Percentiles rank a stretch among this genome's conserved stretches.
phyloP scores from a whole-genome alignment of 2,888 invertebrate genomes.

The Bhutanitis thaidina region DNA sequence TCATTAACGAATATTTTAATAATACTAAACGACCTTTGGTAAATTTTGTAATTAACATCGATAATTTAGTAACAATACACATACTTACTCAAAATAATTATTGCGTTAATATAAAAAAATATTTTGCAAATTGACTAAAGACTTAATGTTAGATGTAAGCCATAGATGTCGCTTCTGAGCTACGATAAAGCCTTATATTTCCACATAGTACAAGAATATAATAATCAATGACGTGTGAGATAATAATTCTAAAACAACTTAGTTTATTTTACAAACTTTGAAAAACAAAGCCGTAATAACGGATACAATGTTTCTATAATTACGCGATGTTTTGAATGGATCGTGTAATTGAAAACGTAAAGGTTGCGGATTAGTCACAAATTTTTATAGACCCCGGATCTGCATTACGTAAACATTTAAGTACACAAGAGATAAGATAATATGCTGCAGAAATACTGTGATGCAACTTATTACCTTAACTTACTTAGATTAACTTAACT shows the following conservation, averaged over 20 bases:
- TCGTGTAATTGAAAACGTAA: constrained; percentile 17
- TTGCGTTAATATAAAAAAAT: not conserved
- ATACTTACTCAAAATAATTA: too few species aligned
- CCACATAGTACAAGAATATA: not conserved
- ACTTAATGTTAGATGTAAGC: not conserved
- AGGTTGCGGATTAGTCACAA: constrained; percentile 21
- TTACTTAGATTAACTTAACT: too few species aligned
- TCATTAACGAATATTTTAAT: not conserved
- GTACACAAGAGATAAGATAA: not conserved
- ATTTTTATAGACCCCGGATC: constrained; percentile 19
- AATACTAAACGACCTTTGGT: too few species aligned
- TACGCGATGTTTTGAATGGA: constrained; percentile 2
- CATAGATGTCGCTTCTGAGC: constrained; percentile 13
- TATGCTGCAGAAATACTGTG: constrained; percentile 12
- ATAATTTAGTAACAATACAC: too few species aligned
- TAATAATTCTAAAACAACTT: constrained; percentile 13
- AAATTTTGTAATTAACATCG: too few species aligned
- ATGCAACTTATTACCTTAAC: not conserved
- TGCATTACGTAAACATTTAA: constrained; percentile 15
- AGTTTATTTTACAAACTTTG: not conserved
- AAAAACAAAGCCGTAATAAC: constrained; percentile 10
- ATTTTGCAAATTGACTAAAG: not conserved
- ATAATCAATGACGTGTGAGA: not conserved
- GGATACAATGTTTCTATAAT: constrained; percentile 4
- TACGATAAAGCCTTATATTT: constrained; percentile 15